These are phyloP conservation scores for Scaptomyza cyrtandrae DNA, from an alignment of 2,888 invertebrate genomes.

Conservation along the genomic window DNA sequence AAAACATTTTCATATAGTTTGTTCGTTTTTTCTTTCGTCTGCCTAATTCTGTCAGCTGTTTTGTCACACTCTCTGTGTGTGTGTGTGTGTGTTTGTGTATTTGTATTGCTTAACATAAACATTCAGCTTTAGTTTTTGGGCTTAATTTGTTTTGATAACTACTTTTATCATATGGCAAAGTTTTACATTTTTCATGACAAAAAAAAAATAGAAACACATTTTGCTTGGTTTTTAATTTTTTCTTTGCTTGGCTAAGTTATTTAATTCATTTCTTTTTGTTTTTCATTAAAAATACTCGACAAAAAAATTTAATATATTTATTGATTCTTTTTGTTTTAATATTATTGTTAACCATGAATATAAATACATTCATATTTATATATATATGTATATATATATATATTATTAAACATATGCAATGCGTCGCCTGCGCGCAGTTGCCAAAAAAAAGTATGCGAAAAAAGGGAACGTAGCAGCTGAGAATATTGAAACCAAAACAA, in stretches of 20 bases:
- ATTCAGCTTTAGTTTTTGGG: slow-evolving; percentile 10
- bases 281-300: slow-evolving; percentile 48
- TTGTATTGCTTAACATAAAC: slow-evolving; percentile 19
- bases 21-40: slow-evolving; percentile 18
- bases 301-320: slow-evolving; percentile 54
- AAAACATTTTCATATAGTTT: slow-evolving; percentile 41
- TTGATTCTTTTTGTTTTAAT: slow-evolving; percentile 4
- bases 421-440: slow-evolving; percentile 61
- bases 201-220: slow-evolving; percentile 47
- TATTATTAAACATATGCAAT: slow-evolving; percentile 29
- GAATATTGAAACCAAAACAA: slow-evolving; percentile 16
- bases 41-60: slow-evolving; percentile 19
- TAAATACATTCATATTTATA: no score
- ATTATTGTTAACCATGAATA: no score
- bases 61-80: slow-evolving; percentile 1
- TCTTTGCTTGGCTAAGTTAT: slow-evolving; percentile 25
- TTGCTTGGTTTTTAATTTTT: slow-evolving; percentile 19
- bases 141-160: background rate
- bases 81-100: background rate
- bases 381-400: background rate
- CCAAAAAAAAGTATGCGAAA: slow-evolving; percentile 18
- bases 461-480: background rate
- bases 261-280: background rate
- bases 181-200: slow-evolving; percentile 29
- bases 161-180: slow-evolving; percentile 11